Conservation (phyloP, 2,797 vertebrate species). For the Amblyopsis hoosieri region DNA sequence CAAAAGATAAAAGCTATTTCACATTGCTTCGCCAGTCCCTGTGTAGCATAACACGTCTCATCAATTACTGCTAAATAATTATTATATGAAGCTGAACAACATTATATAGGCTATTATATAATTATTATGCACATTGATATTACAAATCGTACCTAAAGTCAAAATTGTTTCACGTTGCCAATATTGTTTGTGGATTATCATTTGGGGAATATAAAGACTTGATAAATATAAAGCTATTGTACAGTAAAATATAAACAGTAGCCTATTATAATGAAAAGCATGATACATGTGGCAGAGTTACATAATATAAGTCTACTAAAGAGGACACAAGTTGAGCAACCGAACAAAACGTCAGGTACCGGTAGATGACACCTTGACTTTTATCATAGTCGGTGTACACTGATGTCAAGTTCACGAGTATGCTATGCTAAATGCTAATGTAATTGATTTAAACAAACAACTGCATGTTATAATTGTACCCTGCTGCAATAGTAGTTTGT, state of each 20-base stretch:
- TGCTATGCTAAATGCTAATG: conserved; percentile 25
- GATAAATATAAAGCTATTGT: too few species aligned
- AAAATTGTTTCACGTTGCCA: too few species aligned
- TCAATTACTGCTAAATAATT: too few species aligned
- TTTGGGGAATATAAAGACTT: too few species aligned
- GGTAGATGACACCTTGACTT: conserved; percentile 26
- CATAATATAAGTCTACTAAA: not conserved
- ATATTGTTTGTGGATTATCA: too few species aligned
- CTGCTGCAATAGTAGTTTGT: not conserved
- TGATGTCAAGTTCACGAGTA: conserved; percentile 16
- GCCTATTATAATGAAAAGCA: not conserved
- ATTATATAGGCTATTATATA: too few species aligned
- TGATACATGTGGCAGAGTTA: not conserved
- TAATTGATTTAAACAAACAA: not conserved
- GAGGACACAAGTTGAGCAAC: conserved; percentile 63
- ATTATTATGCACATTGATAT: too few species aligned
- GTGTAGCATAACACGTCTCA: too few species aligned
- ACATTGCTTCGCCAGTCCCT: too few species aligned
- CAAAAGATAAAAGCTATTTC: not conserved
- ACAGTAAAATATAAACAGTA: not conserved
- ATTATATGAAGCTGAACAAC: too few species aligned
- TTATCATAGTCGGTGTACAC: not conserved
- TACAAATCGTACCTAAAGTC: too few species aligned
- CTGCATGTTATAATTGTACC: too few species aligned
- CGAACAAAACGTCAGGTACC: conserved; percentile 16